Evolutionary conservation across 2,113 vertebrate species (phyloP), one percentile per base, ranked within the genome.

Genomic region (Bubalus kerabau): DNA sequence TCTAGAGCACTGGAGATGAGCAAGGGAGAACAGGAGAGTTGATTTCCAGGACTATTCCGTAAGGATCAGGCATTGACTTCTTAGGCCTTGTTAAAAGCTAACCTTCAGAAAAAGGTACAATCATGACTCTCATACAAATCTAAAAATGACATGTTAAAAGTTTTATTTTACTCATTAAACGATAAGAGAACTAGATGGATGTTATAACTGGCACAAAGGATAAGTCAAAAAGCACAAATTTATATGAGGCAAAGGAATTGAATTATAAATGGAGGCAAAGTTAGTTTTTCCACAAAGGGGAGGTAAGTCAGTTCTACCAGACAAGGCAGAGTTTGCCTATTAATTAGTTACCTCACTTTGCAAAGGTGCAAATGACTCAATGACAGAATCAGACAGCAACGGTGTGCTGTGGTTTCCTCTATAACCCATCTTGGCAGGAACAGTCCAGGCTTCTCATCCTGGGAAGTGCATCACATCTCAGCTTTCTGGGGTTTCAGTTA

Each of bases 141-240:
- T 62, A 60, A 93, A 95, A 83, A 28, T 17, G 52, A 54, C 15
- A 28, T 43, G 13, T 16, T 71, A 62, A 78, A 52, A 43, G 89
- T 93, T 95, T 92, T 71, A 82, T 43, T 91, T 95, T 46, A 36
- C 54, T 93, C 67, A 54, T 93, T 85, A 83, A 95, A 81, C 17
- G 40, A 14, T 28, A 57, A 78, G 14, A 26, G 52, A 88, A 36
- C 43, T 64, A 40, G 36, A 60, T 32, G 60, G n/a, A 50, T 90
- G 36, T 62, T 92, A 62, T n/a, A 89, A 92, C 4, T 24, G 10
- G 36, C 76, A 95, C 64, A 86, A 92, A 91, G 74, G 86, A 43
- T 87, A 94, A 60, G 26, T 87, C 4, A 43, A 59, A 82, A 95
- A 83, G 15, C 36, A 40, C 13, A 60, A 36, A 60, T 83, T 92